These are phyloP conservation scores for Micromesistius poutassou DNA, from an alignment of 2,797 vertebrate species.

Conservation along the genomic window DNA sequence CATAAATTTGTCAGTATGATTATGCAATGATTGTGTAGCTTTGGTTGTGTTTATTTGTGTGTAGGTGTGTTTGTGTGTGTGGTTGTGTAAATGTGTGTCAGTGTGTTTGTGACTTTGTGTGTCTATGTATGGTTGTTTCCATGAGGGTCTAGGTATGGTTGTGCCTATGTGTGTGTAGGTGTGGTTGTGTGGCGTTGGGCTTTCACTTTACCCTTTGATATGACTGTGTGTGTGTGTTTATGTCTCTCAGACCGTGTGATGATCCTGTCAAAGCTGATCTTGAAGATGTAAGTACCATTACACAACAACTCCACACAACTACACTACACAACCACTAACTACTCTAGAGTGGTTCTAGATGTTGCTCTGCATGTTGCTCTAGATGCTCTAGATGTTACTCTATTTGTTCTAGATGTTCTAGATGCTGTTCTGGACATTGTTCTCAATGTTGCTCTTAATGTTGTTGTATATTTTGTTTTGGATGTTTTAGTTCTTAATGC, in stretches of 20 bases:
- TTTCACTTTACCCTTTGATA: neutral
- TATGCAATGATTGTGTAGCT: no score
- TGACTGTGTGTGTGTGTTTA: neutral
- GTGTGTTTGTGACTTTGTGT: no score
- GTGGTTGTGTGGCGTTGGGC: neutral
- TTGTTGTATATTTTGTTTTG: neutral
- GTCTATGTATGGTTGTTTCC: no score
- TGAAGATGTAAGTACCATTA: slow-evolving; percentile 52
- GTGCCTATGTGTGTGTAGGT: no score
- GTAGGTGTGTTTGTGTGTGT: no score
- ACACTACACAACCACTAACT: neutral
- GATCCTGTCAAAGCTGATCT: slow-evolving; percentile 69
- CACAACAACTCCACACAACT: neutral
- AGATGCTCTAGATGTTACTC: neutral
- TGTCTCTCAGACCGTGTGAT: slow-evolving; percentile 64
- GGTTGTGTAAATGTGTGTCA: no score
- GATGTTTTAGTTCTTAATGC: neutral
- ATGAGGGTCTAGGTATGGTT: no score
- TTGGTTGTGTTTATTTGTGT: no score
- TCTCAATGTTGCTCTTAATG: neutral
- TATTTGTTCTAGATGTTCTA: neutral
- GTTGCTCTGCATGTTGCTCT: neutral
- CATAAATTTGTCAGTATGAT: no score
- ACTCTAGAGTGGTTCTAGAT: neutral
- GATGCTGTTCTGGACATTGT: neutral